Base-by-base conservation (phyloP, 2,113 vertebrate species). In the Upupa epops region DNA sequence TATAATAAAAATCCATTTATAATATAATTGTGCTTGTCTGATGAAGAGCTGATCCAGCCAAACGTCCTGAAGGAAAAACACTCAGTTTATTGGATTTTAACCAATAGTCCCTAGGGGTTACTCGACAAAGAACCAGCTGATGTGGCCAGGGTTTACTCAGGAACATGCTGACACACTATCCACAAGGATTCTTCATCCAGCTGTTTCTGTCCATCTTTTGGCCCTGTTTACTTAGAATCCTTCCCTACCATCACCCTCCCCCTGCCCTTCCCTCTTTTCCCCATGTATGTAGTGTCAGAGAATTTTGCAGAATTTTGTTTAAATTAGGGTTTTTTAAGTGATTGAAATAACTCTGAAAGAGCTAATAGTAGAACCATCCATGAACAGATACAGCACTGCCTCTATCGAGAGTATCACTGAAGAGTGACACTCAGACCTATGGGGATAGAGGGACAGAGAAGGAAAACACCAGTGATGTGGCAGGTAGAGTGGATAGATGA, bases 211-310 rank as follows among this genome's bases (percentile, higher is more conserved):
- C 4, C 37, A 46, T 51, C 5, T 59, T 9, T 22, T 46, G 7
- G 5, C 49, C 26, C 34, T 13, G 2, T 37, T 76, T 52, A 72
- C 8, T 76, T 52, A 72, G 9, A 45, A 46, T 3, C 14, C 17
- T 18, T 31, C 42, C 21, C 14, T 16, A 4, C n/a, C 46, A 9
- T 13, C 6, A 42, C 19, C 28, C 49, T 40, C 7, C 10, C 36
- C 15, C 25, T 10, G 28, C 28, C 36, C 31, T 29, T 28, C 9
- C 18, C 17, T 21, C 25, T 25, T 7, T 22, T 22, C 31, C 16
- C 29, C 32, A 31, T 22, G 5, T 49, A 34, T 0, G 0, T 22
- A 17, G 3, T 29, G 9, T n/a, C 37, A 31, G 49, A 83, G 3
- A 3, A 51, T 42, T 48, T 14, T 69, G 20, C 4, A 46, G 9